Base-by-base conservation (phyloP, 2,888 invertebrate genomes). In the Rotaria macrura region DNA sequence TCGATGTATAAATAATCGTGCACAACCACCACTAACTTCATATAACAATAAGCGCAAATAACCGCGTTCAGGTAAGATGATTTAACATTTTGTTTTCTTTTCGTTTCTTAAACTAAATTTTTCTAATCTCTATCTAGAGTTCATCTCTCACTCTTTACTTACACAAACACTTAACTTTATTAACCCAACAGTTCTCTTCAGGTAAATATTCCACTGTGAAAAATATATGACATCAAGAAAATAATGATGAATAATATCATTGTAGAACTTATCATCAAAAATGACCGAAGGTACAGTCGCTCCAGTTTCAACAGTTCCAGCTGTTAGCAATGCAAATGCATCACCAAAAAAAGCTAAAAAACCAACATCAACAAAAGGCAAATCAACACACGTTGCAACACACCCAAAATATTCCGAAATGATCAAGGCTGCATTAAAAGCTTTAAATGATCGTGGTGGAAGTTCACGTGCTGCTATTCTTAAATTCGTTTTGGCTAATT, bases 381-480 rank as follows among this genome's bases (percentile, higher is more conserved):
- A 40, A 79, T 43, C 79, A 79, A 25, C 79, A 25, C 79, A 79
- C 17, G 25, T 10, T 10, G 43, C 79, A n/a, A 9, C 40, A n/a
- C 79, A 79, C 43, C 79, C 79, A 79, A 79, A 79, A 79, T 79
- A 79, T 43, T 40, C 79, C 4, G 79, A 79, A 43, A 79, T 79
- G 79, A 79, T 79, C 12, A 79, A 79, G 43, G 43, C 79, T 3
- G 79, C 79, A 79, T 43, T 79, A 43, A 43, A 43, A 79, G 7
- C 40, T 10, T 79, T 79, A 43, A 79, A 79, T n/a, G 79, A 79
- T 79, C 79, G 79, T 79, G 43, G 79, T 79, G 92, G 92, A 29
- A 91, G 91, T 40, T 91, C 91, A 12, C 89, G 91, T 85, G 91
- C 91, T 87, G 92, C 92, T 38, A 91, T 92, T 87, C 88, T 91